Percentiles rank a stretch among this genome's conserved stretches.
Conservation (phyloP, 2,888 invertebrate genomes). For the Zaprionus obscuricornis region DNA sequence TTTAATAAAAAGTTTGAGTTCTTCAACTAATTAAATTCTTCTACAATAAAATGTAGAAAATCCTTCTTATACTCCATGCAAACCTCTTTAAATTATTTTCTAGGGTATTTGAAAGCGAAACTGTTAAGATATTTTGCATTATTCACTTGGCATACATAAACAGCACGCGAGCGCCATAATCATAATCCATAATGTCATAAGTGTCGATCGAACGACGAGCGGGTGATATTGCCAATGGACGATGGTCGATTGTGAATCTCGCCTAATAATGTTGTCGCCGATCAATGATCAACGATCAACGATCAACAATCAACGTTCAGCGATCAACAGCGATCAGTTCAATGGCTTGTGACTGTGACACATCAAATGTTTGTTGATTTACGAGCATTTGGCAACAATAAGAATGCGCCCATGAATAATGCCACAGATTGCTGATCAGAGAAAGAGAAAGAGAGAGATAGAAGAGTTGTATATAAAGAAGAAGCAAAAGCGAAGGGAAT, state of each 20-base stretch:
- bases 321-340: constrained; percentile 56
- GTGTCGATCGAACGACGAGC: constrained; percentile 64
- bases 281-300: constrained; percentile 10
- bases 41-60: too few relatives aligned
- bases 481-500: neutral
- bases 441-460: constrained; percentile 26
- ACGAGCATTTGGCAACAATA: constrained; percentile 59
- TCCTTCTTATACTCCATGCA: neutral
- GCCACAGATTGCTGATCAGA: constrained; percentile 27
- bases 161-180: constrained; percentile 76
- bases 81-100: neutral
- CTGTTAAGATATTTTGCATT: constrained; percentile 47
- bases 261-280: constrained; percentile 75
- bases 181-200: constrained; percentile 71
- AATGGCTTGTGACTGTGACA: constrained; percentile 74
- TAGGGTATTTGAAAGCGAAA: constrained; percentile 48
- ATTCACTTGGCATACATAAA: constrained; percentile 72
- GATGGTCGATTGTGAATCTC: constrained; percentile 63
- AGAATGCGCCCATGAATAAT: constrained; percentile 69
- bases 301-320: neutral
- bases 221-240: constrained; percentile 21
- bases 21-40: too few relatives aligned
- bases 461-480: constrained; percentile 5
- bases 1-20: too few relatives aligned
- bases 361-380: constrained; percentile 64